Conservation (phyloP, 1,140 invertebrate genomes). For the Drosophila melanogaster region Release_6_plus_ISO1_MT NC_004354.4:20524501-20525000, state of each 20-base stretch:
- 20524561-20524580: neutral
- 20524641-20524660: neutral
- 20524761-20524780: slow-evolving; percentile 5
- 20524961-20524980: too few relatives aligned
- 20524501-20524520: neutral
- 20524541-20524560: neutral
- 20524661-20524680: neutral
- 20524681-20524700: slow-evolving; percentile 38
- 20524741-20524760: slow-evolving; percentile 18
- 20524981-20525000: too few relatives aligned
- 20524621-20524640: neutral
- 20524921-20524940: too few relatives aligned
- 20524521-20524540: too few relatives aligned
- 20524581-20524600: neutral
- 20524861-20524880: slow-evolving; percentile 5
- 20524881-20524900: neutral
- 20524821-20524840: slow-evolving; percentile 26
- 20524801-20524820: slow-evolving; percentile 9
- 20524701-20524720: slow-evolving; percentile 32
- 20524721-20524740: slow-evolving; percentile 29
- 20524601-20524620: neutral
- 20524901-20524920: too few relatives aligned
- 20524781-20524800: slow-evolving; percentile 5
- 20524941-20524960: too few relatives aligned
- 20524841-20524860: slow-evolving; percentile 14